Evolutionary conservation across 2,797 vertebrate genomes (phyloP).

Genomic region (Pseudocheirus occidentalis): DNA sequence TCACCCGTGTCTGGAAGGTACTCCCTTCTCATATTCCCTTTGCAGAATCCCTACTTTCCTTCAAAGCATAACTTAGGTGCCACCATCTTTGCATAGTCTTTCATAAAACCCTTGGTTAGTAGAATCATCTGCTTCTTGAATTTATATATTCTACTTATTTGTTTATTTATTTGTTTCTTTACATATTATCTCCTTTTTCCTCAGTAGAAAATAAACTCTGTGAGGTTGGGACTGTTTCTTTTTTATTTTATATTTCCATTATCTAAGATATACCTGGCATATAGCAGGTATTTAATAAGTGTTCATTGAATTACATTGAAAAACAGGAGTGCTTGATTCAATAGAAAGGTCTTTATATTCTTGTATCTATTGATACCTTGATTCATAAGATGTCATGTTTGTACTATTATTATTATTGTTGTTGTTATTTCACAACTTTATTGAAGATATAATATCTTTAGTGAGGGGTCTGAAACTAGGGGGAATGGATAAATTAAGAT

Average conservation of each 20-base stretch:
- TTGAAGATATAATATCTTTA: background rate
- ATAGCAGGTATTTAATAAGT: background rate
- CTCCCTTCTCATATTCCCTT: background rate
- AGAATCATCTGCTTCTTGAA: background rate
- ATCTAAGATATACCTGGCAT: background rate
- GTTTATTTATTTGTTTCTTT: no score
- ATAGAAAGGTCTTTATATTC: background rate
- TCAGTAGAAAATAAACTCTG: background rate
- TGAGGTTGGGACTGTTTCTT: background rate
- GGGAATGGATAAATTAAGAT: background rate
- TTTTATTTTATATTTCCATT: background rate
- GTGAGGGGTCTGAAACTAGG: background rate
- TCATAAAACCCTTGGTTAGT: background rate
- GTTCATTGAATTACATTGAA: background rate
- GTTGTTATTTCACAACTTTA: background rate
- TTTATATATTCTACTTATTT: background rate
- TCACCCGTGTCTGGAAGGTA: background rate
- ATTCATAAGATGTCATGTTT: background rate
- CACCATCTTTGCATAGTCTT: background rate
- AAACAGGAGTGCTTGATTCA: background rate
- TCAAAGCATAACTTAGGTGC: background rate
- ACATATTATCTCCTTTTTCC: background rate
- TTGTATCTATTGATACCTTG: background rate
- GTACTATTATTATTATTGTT: background rate
- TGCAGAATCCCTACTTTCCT: background rate